Evolutionary conservation across 2,888 invertebrate species (phyloP).

Genomic region (Drosophila imparisetae): DNA sequence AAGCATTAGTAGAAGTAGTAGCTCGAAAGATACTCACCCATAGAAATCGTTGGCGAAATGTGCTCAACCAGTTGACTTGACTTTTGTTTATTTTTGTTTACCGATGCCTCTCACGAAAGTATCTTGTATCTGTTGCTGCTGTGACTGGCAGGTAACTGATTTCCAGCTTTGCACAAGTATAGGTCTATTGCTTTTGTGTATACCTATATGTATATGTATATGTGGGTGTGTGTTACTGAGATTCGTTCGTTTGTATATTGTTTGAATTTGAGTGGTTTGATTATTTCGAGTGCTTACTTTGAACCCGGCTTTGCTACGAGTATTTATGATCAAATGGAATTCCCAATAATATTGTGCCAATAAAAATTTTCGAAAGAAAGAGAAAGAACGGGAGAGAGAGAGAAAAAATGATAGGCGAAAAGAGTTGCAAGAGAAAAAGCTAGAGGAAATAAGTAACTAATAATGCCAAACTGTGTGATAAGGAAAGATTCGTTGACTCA

Average conservation of each 20-base stretch:
- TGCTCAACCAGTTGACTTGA: slow-evolving; percentile 54
- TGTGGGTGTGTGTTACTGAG: slow-evolving; percentile 12
- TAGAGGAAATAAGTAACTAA: background rate
- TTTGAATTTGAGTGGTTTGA: slow-evolving; percentile 7
- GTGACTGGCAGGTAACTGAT: slow-evolving; percentile 51
- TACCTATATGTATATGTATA: background rate
- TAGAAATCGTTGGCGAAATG: slow-evolving; percentile 23
- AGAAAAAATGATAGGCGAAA: background rate
- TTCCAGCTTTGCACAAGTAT: slow-evolving; percentile 6
- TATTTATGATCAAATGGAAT: slow-evolving; percentile 4
- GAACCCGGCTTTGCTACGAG: slow-evolving; percentile 37
- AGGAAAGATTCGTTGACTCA: slow-evolving; percentile 33
- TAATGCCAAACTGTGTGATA: slow-evolving; percentile 13
- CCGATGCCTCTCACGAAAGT: slow-evolving; percentile 39
- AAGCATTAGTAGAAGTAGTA: background rate
- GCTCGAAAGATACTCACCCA: slow-evolving; percentile 29
- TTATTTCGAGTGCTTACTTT: slow-evolving; percentile 43
- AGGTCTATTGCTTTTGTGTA: background rate
- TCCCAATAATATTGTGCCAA: slow-evolving; percentile 19
- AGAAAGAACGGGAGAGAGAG: background rate
- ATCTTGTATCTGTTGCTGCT: slow-evolving; percentile 36
- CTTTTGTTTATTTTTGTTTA: slow-evolving; percentile 69
- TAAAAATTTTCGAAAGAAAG: background rate
- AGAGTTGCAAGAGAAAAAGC: background rate
- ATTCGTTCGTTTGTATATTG: slow-evolving; percentile 21